Base-by-base conservation (phyloP, 2,888 invertebrate genomes). In the Unio pictorum region DNA sequence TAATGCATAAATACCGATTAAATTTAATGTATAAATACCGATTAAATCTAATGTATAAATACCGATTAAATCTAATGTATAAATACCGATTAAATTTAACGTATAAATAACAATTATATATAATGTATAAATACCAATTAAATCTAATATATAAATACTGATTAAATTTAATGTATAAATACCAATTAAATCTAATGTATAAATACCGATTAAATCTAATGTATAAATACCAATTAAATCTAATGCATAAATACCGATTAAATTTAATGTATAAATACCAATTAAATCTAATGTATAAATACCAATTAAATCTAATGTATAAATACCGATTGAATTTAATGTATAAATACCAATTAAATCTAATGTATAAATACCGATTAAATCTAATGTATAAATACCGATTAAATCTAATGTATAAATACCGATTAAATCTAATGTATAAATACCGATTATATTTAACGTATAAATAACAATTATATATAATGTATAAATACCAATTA, bases 141-240 rank as follows among this genome's bases (percentile, higher is more conserved):
- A 45, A 45, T 45, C 45, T 45, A 15, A 11, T 15, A 15, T 45
- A 45, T 45, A 26, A 69, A 56, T 71, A 81, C 78, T 79, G 76
- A 80, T 79, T 5, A 79, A 23, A 23, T 23, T 0, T 23, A 15
- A 11, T 15, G 15, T 45, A 45, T 45, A n/a, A 69, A 56, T 71
- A 81, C 79, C 80, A 76, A 80, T 79, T 5, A 79, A 23, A 23
- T 23, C 0, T 23, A 15, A 11, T 15, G 15, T 45, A 45, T 45
- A 26, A 69, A 56, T 71, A 81, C 79, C 80, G 78, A 80, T 79
- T 5, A 79, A 23, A 23, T 23, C 23, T 23, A 15, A 11, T 15
- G 15, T 45, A 45, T 45, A 26, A 69, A 56, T 71, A 81, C 78
- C 80, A 76, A 80, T 79, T 5, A 79, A 23, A 23, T 23, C 23